phyloP scores from a whole-genome alignment of 2,888 invertebrate genomes.

The Camptogramma bilineatum region DNA sequence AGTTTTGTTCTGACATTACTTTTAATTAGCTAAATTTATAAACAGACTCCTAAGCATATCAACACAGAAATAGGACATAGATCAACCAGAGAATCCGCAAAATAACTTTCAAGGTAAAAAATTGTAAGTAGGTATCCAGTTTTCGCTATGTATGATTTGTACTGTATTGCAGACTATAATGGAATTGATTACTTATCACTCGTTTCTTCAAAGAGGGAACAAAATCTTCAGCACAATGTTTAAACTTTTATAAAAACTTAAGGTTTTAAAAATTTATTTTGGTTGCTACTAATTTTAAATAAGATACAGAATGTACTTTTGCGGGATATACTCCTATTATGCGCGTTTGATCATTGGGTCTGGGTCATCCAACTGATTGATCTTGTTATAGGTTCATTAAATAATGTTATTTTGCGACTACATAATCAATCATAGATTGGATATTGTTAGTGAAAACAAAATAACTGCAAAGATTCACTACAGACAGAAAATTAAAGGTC shows the following conservation, averaged over 20 bases:
- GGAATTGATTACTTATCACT: too few species aligned
- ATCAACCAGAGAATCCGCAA: neutral
- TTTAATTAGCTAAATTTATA: conserved; percentile 11
- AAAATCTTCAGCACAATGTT: too few species aligned
- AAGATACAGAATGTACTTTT: too few species aligned
- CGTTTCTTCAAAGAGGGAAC: too few species aligned
- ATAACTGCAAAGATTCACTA: conserved; percentile 55
- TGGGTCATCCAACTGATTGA: neutral
- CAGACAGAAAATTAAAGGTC: conserved; percentile 47
- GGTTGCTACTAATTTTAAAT: too few species aligned
- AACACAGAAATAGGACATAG: neutral
- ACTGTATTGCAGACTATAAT: too few species aligned
- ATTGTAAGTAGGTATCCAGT: too few species aligned
- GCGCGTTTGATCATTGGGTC: neutral
- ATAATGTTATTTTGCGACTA: conserved; percentile 65
- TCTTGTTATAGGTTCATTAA: conserved; percentile 29
- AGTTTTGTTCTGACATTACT: conserved; percentile 55
- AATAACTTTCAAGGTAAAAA: neutral
- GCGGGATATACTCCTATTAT: too few species aligned
- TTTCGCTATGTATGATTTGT: too few species aligned
- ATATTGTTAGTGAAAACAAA: conserved; percentile 71
- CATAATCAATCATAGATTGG: conserved; percentile 57
- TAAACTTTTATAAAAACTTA: too few species aligned
- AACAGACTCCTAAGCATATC: conserved; percentile 5
- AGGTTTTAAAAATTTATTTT: too few species aligned